Base-by-base conservation (phyloP, 2,797 vertebrate genomes). In the Hypotaenidia okinawae region DNA sequence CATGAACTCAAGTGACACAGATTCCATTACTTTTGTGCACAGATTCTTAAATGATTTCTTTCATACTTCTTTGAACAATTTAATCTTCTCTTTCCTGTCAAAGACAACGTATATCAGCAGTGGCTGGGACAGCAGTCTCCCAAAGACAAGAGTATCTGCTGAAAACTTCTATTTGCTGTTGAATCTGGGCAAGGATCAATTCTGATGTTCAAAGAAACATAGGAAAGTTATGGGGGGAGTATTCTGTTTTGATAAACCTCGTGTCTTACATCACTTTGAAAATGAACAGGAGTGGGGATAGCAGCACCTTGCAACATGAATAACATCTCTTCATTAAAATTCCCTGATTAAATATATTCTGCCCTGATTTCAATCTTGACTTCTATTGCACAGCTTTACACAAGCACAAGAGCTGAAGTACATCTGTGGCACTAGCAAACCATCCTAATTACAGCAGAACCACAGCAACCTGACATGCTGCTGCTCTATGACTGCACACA, bases 1-100 rank as follows among this genome's bases (percentile, higher is more conserved):
- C 93, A 95, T 94, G 86, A 96, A 97, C 91, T 95, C 72, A 83
- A 97, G 84, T 88, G 95, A 94, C 87, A 96, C 79, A 86, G 78
- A 94, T 90, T 91, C 87, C 90, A 52, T 75, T 85, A 92, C 37
- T 94, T 94, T 67, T 75, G 49, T 52, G 52, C 9, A 12, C 55
- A 87, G 74, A 96, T 92, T 81, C 70, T 86, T 73, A 47, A 91
- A 89, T 30, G 1, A 85, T 72, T 96, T 95, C 57, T 92, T 93
- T 93, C 77, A 35, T 82, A 45, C 2, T 87, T 73, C 73, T 72
- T 7, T 69, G 52, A 95, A 84, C 68, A 77, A 94, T 63, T 83
- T 84, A 49, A 90, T 88, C 68, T 86, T 43, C 49, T 87, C 61
- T 67, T 79, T 95, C 88, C 85, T 76, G 49, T 75, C 72, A 84